Base-by-base conservation (phyloP, 2,888 invertebrate genomes). In the Sarcophaga rosellei region DNA sequence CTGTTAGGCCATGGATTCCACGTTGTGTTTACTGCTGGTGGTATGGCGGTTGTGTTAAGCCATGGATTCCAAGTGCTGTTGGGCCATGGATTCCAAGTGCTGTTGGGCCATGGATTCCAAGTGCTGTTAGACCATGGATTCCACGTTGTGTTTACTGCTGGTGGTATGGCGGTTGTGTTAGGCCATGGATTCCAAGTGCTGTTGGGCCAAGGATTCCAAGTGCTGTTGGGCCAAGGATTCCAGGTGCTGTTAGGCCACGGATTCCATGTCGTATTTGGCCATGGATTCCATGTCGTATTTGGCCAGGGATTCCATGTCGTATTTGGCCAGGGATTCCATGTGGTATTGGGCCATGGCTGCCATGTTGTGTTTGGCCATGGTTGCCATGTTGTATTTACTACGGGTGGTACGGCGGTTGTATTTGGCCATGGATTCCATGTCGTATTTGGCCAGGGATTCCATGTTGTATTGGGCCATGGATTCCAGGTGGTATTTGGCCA, bases 241-340 rank as follows among this genome's bases (percentile, higher is more conserved):
- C n/a, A 53, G 0, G 75, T 75, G 1, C 20, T 3, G 23, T 74
- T 74, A 0, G 45, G 63, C 63, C 47, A 63, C 0, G 62, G 63
- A 23, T 17, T 62, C 73, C 45, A 73, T 21, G 65, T 35, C 1
- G 12, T 65, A 10, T 65, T 65, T 6, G 35, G 15, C 45, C 53
- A 53, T 0, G 53, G 53, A 25, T n/a, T 70, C 53, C 53, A 70
- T 25, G 68, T 68, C 0, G 44, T 44, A 20, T 66, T 66, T 0
- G 47, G 69, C 53, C 17, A 70, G 5, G 74, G 74, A 5, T 15
- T 21, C 11, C n/a, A 53, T 3, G 75, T 75, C 2, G 53, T 8
- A 53, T 74, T 74, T 0, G 47, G 63, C 63, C 47, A 63, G 0
- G 63, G 63, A 47, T n/a, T 74, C 73, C 45, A 73, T 45, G 73